Evolutionary conservation across 2,888 invertebrate genomes (phyloP), one percentile per base, ranked within the genome.

Genomic region (Piscicola geometra): DNA sequence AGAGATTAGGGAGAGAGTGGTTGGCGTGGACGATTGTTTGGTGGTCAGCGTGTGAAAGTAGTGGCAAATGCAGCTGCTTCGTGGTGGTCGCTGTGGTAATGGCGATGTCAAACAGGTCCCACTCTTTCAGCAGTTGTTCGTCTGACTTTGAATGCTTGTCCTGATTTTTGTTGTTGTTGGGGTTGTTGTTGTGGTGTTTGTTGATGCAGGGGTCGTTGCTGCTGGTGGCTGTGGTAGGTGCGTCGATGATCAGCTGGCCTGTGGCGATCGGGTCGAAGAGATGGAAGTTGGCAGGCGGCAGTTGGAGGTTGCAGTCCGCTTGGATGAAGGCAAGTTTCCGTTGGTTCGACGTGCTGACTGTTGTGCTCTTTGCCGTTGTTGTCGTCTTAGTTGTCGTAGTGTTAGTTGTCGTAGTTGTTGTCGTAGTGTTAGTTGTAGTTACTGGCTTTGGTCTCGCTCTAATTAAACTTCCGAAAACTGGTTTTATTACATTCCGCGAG

Each of bases 231-330:
- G 60, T 15, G 12, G 9, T 25, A 9, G 77, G 71, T 2, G 28
- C 25, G 67, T 80, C 79, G 33, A 79, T 72, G 18, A 76, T 77
- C 60, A 79, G 67, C 73, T 80, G 78, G 3, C 80, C 80, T 0
- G 78, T 76, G 2, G 78, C 69, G 15, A 80, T 75, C 0, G 80
- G 80, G 41, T 80, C 80, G 64, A 80, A 80, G 66, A 73, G 75
- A 18, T 80, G 79, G 3, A 79, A 60, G 32, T 69, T 67, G 1
- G 60, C 52, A 21, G 52, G 69, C 1, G 69, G 36, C 36, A 50
- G 60, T 21, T 71, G 69, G 28, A 75, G 25, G 36, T 67, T 67
- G 30, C 25, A 64, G 41, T 80, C 79, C 0, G 70, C 52, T 56
- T 79, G 71, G 47, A 80, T 77, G 74, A 80, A 80, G 0, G 76